A percentile compares a stretch with the other conserved stretches of the same genome.
Evolutionary conservation across 2,797 vertebrate species (phyloP).

Genomic region (Ibycter americanus): DNA sequence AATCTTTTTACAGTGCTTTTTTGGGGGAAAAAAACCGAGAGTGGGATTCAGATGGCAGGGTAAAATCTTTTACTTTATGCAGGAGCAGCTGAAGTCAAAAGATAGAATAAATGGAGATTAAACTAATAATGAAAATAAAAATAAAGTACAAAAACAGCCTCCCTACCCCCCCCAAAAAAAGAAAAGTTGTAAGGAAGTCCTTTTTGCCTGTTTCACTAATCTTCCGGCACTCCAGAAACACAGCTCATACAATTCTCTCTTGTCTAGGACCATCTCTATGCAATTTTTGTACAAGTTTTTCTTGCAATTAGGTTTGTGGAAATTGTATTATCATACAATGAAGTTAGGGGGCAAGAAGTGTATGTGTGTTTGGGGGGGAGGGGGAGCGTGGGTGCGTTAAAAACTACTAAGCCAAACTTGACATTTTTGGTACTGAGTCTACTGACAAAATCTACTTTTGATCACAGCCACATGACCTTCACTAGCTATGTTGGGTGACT

Average conservation of each 20-base stretch:
- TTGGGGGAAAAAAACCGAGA: neutral
- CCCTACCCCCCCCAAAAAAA: accelerated
- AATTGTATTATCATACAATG: neutral
- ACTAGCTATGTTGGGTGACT: neutral
- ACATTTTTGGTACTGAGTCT: neutral
- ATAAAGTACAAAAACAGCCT: neutral
- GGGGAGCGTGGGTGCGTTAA: too few species aligned
- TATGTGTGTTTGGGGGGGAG: too few species aligned
- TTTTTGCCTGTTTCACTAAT: neutral
- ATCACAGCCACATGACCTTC: neutral
- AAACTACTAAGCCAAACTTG: neutral
- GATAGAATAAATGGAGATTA: neutral
- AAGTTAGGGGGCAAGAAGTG: neutral
- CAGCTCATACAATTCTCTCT: neutral
- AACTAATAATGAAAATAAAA: neutral
- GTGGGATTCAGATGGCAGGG: neutral
- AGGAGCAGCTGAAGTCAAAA: neutral
- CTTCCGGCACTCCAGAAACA: neutral
- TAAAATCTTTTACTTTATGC: neutral
- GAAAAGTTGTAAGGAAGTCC: neutral
- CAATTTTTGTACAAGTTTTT: neutral
- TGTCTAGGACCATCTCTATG: neutral
- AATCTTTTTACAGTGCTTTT: neutral
- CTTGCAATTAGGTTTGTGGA: neutral
- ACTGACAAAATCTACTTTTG: neutral